Conservation (phyloP, 2,797 vertebrate species). For the Malurus splendens region DNA sequence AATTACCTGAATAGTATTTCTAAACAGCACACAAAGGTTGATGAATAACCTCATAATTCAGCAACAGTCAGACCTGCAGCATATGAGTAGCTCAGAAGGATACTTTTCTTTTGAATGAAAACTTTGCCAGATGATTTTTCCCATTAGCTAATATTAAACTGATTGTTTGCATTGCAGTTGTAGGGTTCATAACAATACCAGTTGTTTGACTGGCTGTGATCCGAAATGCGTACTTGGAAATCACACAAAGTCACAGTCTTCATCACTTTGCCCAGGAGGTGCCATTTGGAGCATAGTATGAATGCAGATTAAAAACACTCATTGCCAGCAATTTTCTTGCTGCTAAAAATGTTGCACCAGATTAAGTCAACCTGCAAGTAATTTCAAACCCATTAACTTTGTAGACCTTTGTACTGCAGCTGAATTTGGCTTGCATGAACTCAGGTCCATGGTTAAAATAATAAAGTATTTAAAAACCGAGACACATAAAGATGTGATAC, state of each 20-base stretch:
- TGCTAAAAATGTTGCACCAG: background rate
- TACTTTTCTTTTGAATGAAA: background rate
- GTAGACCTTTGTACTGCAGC: background rate
- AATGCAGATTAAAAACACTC: background rate
- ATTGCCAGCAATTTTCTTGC: background rate
- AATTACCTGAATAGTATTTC: background rate
- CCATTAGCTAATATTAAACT: background rate
- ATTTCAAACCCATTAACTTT: conserved; percentile 12
- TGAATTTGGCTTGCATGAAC: background rate
- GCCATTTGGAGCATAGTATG: background rate
- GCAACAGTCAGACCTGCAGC: background rate
- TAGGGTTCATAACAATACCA: background rate
- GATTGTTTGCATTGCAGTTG: background rate
- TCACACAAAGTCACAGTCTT: background rate
- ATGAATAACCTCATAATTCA: background rate
- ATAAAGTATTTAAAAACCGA: background rate
- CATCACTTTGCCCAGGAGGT: background rate
- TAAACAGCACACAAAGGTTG: background rate
- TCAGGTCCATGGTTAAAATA: background rate
- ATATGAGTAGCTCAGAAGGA: background rate
- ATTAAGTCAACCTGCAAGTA: conserved; percentile 14
- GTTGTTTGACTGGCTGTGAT: background rate
- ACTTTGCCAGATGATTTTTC: background rate
- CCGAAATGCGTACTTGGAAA: background rate
- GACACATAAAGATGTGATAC: background rate